Evolutionary conservation across 2,888 invertebrate genomes (phyloP).

Genomic region (Plagodis dolabraria): DNA sequence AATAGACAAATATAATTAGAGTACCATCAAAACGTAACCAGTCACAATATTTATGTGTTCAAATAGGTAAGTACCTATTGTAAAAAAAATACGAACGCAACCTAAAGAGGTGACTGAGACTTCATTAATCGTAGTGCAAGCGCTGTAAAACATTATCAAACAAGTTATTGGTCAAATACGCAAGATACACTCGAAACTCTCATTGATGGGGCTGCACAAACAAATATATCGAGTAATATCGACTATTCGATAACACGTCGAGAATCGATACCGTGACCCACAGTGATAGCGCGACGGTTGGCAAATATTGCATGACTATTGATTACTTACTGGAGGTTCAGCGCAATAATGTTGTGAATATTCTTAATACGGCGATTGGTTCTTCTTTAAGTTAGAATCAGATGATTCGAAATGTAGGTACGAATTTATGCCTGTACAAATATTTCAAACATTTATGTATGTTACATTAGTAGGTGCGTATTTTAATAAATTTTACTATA

Average conservation of each 20-base stretch:
- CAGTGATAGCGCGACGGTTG: constrained; percentile 36
- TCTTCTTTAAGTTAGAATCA: background rate
- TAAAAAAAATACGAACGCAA: constrained; percentile 63
- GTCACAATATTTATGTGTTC: constrained; percentile 9
- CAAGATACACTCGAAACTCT: constrained; percentile 73
- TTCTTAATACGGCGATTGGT: background rate
- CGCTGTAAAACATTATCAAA: constrained; percentile 75
- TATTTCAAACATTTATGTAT: too few species aligned
- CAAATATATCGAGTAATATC: constrained; percentile 73
- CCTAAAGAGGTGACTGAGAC: constrained; percentile 55
- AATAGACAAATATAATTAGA: background rate
- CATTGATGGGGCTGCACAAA: constrained; percentile 77
- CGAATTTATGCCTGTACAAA: too few species aligned
- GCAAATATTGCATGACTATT: constrained; percentile 31
- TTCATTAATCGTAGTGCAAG: constrained; percentile 69
- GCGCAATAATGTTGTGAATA: constrained; percentile 2
- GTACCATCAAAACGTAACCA: background rate
- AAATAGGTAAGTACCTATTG: constrained; percentile 58
- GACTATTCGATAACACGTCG: constrained; percentile 72
- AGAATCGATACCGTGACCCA: constrained; percentile 76
- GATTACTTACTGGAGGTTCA: constrained; percentile 16
- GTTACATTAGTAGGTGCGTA: too few species aligned
- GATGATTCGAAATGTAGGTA: background rate
- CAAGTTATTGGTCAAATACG: constrained; percentile 82
- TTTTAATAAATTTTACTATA: too few species aligned